Base-by-base conservation (phyloP, 2,797 vertebrate genomes). In the Atherinosoma microstoma region DNA sequence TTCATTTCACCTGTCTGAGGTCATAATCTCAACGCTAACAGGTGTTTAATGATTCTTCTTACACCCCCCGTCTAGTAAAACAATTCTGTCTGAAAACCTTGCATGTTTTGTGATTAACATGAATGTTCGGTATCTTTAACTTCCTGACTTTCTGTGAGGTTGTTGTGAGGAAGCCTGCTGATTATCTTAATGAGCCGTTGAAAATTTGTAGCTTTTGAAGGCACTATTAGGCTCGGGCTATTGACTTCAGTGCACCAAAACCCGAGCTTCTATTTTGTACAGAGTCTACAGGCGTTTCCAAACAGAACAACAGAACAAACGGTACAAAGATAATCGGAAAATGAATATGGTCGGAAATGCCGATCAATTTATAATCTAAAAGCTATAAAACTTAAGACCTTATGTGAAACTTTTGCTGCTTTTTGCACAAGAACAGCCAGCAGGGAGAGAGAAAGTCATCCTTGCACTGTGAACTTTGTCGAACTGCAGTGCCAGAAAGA, bases 181-280 rank as follows among this genome's bases (percentile, higher is more conserved):
- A 61, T 83, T 67, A 47, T 64, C 80, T 70, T 67, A 79, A 82
- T 87, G 73, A 84, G 64, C 71, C 61, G 10, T 49, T 24, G 24
- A 11, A 73, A 82, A 82, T 72, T 12, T 85, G 78, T 57, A 64
- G 36, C 73, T 72, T 66, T 51, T 40, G 59, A 66, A 59, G 61
- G 67, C 54, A 9, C 82, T 13, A 64, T 74, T 67, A 76, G 82
- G 59, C 42, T 59, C 18, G 54, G 67, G 49, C 67, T 59, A 76
- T 74, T 76, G 54, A 84, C 67, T 75, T 70, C 73, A 51, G 38
- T 2, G 54, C 54, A 65, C 64, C 54, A 76, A 80, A 75, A 73
- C 58, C 47, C 36, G 62, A 60, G 51, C 10, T 18, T 66, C 59
- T 65, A 30, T 67, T 79, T 58, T 57, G 24, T 7, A 65, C 7